A percentile compares a stretch with the other conserved stretches of the same genome.
These are phyloP conservation scores for Thaleichthys pacificus DNA, from an alignment of 2,797 vertebrate species.

Conservation along the genomic window DNA sequence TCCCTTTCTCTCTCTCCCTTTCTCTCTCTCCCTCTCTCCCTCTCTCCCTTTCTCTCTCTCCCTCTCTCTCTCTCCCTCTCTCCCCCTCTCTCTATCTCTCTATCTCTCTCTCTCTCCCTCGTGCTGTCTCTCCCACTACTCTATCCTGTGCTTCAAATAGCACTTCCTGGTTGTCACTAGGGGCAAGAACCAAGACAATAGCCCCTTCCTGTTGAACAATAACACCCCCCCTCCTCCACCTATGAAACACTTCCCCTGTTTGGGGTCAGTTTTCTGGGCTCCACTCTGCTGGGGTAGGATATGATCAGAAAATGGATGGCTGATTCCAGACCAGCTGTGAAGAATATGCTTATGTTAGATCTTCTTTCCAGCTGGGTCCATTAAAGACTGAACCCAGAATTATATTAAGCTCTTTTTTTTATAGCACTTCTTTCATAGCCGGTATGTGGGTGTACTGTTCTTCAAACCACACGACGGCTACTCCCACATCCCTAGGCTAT, in stretches of 20 bases:
- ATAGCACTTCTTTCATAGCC: no score
- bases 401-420: no score
- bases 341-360: no score
- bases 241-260: background rate
- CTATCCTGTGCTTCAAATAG: no score
- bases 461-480: no score
- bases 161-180: no score
- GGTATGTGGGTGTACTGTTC: no score
- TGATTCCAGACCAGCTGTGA: no score
- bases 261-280: background rate
- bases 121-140: background rate
- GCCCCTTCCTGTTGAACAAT: constrained; percentile 11
- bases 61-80: constrained; percentile 19
- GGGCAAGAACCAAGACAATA: background rate
- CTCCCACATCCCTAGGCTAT: no score
- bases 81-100: background rate
- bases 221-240: background rate
- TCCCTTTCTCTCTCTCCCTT: constrained; percentile 6
- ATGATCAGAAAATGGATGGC: no score
- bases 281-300: background rate
- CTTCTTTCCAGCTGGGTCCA: no score
- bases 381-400: no score
- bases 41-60: constrained; percentile 21
- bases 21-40: constrained; percentile 11
- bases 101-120: constrained; percentile 17